Evolutionary conservation across 2,113 vertebrate species (phyloP), one percentile per base, ranked within the genome.

Genomic region (Fregata magnificens): DNA sequence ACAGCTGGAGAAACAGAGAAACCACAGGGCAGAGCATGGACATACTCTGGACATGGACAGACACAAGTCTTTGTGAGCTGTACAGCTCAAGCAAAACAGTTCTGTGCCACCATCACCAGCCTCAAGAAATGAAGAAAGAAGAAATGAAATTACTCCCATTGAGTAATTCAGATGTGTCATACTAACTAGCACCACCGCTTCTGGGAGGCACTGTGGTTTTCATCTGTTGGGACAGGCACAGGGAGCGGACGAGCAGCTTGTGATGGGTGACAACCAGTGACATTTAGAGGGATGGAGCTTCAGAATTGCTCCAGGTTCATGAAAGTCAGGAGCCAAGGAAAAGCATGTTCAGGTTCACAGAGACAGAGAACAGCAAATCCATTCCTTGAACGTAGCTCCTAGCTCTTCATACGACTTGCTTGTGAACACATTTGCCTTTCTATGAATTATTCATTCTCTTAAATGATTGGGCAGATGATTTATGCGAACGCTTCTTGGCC

Each of bases 381-480:
- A 2, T 5, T 8, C 80, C 88, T 62, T 2, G n/a, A 81, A 63
- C 0, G 2, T 15, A 44, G 88, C 88, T 93, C 40, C 61, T 29
- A 52, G 80, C 91, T 76, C 83, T 85, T 69, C 70, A 13, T 45
- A n/a, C 14, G 78, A 89, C 19, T 15, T 20, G 56, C 73, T 61
- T 44, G 90, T 18, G 91, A 94, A 53, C 87, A 49, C 70, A 56
- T 95, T 95, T 94, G 91, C 96, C 93, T 94, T 50, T 0, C 74
- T 17, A 85, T 97, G 95, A 95, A 97, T 97, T 85, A 97, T 96
- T 95, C 90, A 96, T 12, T 1, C 44, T 77, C n/a, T 13, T 96
- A 96, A 97, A 94, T 49, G 96, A 93, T 95, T 65, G 95, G 95
- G 95, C 95, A 69, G 96, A 93, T 77, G 96, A 95, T 94, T 76